Evolutionary conservation across 2,113 vertebrate species (phyloP).

Genomic region (Notarius lentiginosus): DNA sequence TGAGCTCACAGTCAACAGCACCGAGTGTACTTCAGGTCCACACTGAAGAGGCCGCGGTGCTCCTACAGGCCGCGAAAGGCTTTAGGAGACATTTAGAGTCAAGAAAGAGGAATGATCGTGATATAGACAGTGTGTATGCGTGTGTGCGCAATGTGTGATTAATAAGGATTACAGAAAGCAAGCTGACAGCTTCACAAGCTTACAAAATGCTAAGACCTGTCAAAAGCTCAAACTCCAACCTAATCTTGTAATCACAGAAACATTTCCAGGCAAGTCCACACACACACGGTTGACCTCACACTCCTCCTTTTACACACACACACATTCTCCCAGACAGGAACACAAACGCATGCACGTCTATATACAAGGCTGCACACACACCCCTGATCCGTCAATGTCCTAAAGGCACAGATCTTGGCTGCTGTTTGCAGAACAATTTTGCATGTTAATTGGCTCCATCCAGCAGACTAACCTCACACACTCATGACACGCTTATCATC

Average conservation of each 20-base stretch:
- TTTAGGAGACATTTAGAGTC: constrained; percentile 8
- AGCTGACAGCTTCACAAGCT: constrained; percentile 39
- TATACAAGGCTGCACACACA: too few relatives aligned
- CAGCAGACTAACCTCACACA: too few relatives aligned
- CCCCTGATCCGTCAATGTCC: too few relatives aligned
- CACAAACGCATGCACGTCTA: too few relatives aligned
- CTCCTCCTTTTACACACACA: neutral
- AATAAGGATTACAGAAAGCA: constrained; percentile 49
- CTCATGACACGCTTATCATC: too few relatives aligned
- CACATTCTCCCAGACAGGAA: too few relatives aligned
- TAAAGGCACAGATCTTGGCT: too few relatives aligned
- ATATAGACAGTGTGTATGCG: neutral
- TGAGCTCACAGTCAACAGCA: neutral
- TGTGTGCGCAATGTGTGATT: neutral
- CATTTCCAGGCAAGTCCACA: neutral
- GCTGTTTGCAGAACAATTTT: too few relatives aligned
- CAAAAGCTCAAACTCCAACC: neutral
- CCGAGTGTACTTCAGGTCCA: neutral
- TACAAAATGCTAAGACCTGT: neutral
- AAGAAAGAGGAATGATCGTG: neutral
- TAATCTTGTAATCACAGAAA: neutral
- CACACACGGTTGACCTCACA: neutral
- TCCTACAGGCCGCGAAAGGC: neutral
- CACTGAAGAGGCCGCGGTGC: neutral
- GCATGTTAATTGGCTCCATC: too few relatives aligned